Percentiles rank a stretch among this genome's conserved stretches.
Evolutionary conservation across 2,113 vertebrate genomes (phyloP).

Genomic region (Sardina pilchardus): DNA sequence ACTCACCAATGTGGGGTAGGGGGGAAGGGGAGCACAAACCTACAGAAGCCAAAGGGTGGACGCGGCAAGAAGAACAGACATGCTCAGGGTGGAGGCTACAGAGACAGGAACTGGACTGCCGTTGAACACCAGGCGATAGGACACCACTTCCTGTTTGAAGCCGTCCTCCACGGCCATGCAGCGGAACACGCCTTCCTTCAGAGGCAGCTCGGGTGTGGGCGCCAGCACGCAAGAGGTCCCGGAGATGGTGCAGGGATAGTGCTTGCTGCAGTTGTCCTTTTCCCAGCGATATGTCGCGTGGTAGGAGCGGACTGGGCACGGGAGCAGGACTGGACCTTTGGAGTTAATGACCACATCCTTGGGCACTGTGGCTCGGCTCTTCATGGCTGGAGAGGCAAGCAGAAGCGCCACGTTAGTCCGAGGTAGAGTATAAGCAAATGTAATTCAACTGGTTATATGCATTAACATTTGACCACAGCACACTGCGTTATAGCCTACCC

Average conservation of each 20-base stretch:
- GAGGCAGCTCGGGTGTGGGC: slow-evolving; percentile 63
- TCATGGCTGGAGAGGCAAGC: slow-evolving; percentile 57
- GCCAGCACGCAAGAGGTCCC: slow-evolving; percentile 77
- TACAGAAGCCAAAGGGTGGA: slow-evolving; percentile 73
- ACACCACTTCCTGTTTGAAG: slow-evolving; percentile 76
- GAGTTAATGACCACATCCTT: slow-evolving; percentile 68
- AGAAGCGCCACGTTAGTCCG: not conserved
- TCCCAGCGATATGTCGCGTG: slow-evolving; percentile 80
- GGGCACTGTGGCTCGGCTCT: slow-evolving; percentile 64
- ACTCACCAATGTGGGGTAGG: slow-evolving; percentile 50
- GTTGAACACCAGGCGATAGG: slow-evolving; percentile 72
- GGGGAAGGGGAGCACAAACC: slow-evolving; percentile 49
- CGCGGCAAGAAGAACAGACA: slow-evolving; percentile 65
- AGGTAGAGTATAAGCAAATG: not conserved
- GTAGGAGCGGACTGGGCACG: slow-evolving; percentile 77
- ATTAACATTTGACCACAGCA: not conserved
- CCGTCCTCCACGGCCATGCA: slow-evolving; percentile 77
- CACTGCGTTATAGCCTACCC: slow-evolving; percentile 37
- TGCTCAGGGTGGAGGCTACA: slow-evolving; percentile 61
- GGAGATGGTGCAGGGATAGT: slow-evolving; percentile 74
- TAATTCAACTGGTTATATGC: not conserved
- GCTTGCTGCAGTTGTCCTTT: slow-evolving; percentile 72
- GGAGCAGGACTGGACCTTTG: slow-evolving; percentile 72
- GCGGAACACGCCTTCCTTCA: slow-evolving; percentile 75
- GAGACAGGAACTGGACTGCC: slow-evolving; percentile 60